Base-by-base conservation (phyloP, 2,797 vertebrate genomes). In the Pelochelys cantorii region DNA sequence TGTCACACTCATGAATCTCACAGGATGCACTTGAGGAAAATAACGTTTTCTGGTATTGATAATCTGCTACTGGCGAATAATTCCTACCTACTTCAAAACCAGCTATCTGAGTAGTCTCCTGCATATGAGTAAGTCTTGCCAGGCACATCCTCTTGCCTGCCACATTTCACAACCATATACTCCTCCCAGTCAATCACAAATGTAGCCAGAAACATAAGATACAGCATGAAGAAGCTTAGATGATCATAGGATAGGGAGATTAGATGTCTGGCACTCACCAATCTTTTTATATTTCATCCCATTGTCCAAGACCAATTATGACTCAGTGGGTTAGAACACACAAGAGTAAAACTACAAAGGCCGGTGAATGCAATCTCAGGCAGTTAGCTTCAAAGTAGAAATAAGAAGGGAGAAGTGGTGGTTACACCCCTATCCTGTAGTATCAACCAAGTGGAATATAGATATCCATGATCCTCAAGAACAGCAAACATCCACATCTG, bases 1-100 rank as follows among this genome's bases (percentile, higher is more conserved):
- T 90, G 94, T 78, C 29, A 3, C 53, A 85, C 71, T 75, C 86
- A 93, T 42, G 56, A 81, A 11, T 42, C 37, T 57, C 37, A 59
- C 15, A 81, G 37, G 37, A 81, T 42, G 34, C 56, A 60, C 4
- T 59, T 42, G 14, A 37, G 27, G 81, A 71, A 84, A 31, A n/a
- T 79, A 13, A 31, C 57, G 93, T 87, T 80, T 90, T 74, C 27
- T 55, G 6, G 1, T 3, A 85, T 29, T 37, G 12, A 14, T 85
- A 62, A 85, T 75, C 65, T 87, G 65, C 65, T 81, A 23, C 34
- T 23, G 23, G 71, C 11, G 18, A 75, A 37, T 11, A 75, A 75
- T 23, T 23, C 22, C 11, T 42, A 42, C 37, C 71, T 42, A 27
- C 71, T 75, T 37, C 71, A 75, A 27, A 68, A 68, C 62, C 15